Evolutionary conservation across 2,888 invertebrate species (phyloP).

Genomic region (Steinernema carpocapsae): DNA sequence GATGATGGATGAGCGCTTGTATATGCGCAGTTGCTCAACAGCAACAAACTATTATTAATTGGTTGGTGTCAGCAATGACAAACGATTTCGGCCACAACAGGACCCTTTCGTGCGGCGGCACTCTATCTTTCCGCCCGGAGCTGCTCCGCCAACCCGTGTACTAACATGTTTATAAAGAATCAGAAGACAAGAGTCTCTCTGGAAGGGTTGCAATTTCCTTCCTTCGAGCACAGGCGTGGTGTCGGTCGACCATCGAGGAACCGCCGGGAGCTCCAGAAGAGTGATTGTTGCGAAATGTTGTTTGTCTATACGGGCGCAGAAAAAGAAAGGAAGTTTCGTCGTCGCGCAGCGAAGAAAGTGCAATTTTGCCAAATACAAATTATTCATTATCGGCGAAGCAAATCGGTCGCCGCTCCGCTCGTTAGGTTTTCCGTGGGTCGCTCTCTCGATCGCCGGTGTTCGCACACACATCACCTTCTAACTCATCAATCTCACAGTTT

Average conservation of each 20-base stretch:
- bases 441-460: neutral
- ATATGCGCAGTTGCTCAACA: conserved; percentile 34
- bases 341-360: conserved; percentile 13
- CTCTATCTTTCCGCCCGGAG: neutral
- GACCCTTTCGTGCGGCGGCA: neutral
- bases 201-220: too few species aligned
- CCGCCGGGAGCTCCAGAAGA: neutral
- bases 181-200: neutral
- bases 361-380: conserved; percentile 32
- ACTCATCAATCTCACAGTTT: conserved; percentile 34
- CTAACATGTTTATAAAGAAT: conserved; percentile 30
- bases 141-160: neutral
- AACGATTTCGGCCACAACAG: conserved; percentile 34
- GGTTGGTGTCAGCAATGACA: conserved; percentile 31
- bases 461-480: conserved; percentile 29
- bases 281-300: conserved; percentile 32
- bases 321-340: conserved; percentile 22
- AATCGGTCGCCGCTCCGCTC: conserved; percentile 5
- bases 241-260: too few species aligned
- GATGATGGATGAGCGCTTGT: conserved; percentile 34
- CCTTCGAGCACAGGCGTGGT: too few species aligned
- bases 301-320: conserved; percentile 2
- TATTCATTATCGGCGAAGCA: conserved; percentile 30
- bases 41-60: conserved; percentile 35
- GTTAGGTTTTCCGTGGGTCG: too few species aligned